Evolutionary conservation across 2,888 invertebrate species (phyloP).

Genomic region (Choristoneura rosaceana): DNA sequence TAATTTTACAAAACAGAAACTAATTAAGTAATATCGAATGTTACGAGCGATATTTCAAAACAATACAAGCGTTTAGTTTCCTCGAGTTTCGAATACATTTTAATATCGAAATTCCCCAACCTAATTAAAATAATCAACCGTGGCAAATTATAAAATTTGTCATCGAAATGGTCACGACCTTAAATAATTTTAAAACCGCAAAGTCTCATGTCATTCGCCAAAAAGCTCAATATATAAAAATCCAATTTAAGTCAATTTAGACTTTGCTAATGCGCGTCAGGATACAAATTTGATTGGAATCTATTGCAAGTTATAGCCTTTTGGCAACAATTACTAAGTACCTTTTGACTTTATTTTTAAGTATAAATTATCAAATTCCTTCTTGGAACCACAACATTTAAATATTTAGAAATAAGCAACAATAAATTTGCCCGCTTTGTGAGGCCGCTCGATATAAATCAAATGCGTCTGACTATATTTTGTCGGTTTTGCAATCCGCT

Average conservation of each 20-base stretch:
- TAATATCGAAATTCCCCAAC: conserved; percentile 45
- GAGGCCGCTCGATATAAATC: conserved; percentile 48
- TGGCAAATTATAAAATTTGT: conserved; percentile 80
- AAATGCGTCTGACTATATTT: conserved; percentile 50
- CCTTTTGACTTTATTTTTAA: conserved; percentile 49
- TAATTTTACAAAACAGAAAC: not conserved
- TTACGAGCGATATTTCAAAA: not conserved
- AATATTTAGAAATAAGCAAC: conserved; percentile 50
- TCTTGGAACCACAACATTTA: conserved; percentile 62
- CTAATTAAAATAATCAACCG: conserved; percentile 77
- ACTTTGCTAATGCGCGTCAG: not conserved
- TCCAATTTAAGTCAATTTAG: not conserved
- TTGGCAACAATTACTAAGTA: conserved; percentile 11
- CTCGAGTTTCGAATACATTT: conserved; percentile 7
- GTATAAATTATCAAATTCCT: conserved; percentile 70
- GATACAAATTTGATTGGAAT: conserved; percentile 1
- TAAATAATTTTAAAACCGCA: conserved; percentile 41
- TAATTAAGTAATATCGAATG: conserved; percentile 7
- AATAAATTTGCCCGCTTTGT: conserved; percentile 58
- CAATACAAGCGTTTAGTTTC: conserved; percentile 10
- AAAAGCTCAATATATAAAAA: not conserved
- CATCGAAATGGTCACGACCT: conserved; percentile 61
- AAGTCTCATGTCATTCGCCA: conserved; percentile 8
- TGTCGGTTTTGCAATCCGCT: conserved; percentile 32
- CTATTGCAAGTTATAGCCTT: not conserved